Evolutionary conservation across 2,113 vertebrate species (phyloP).

Genomic region (Sceloporus tristichus): DNA sequence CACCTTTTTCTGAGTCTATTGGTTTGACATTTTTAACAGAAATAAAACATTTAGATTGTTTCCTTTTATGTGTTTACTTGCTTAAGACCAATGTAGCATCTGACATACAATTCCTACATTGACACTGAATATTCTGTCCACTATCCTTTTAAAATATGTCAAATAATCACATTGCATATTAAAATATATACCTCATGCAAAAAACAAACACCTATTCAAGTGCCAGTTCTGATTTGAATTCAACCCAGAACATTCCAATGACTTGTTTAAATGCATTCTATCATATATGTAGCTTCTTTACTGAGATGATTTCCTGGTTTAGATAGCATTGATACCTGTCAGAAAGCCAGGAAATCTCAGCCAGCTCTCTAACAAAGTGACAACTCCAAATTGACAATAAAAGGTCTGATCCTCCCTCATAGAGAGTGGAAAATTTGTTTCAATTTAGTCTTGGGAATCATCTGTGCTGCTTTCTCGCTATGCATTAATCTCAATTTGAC

Average conservation of each 20-base stretch:
- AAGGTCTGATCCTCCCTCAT: constrained; percentile 3
- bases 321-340: constrained; percentile 5
- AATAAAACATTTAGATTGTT: background rate
- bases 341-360: constrained; percentile 12
- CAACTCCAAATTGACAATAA: constrained; percentile 20
- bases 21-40: background rate
- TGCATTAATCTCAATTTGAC: constrained; percentile 26
- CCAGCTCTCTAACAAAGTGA: constrained; percentile 2
- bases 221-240: constrained; percentile 2
- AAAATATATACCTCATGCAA: background rate
- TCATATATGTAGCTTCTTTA: constrained; percentile 16
- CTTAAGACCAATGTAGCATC: background rate
- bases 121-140: background rate
- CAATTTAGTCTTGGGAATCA: background rate
- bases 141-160: background rate
- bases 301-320: constrained; percentile 4
- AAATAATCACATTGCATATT: background rate
- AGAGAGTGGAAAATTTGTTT: constrained; percentile 22
- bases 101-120: background rate
- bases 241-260: constrained; percentile 9
- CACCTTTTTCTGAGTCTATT: background rate
- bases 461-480: constrained; percentile 2
- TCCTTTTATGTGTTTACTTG: background rate
- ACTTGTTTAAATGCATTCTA: constrained; percentile 14
- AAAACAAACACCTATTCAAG: background rate